Evolutionary conservation across 1,140 invertebrate genomes (phyloP), one percentile per base, ranked within the genome.

Genomic region (Calephelis virginiensis): DNA sequence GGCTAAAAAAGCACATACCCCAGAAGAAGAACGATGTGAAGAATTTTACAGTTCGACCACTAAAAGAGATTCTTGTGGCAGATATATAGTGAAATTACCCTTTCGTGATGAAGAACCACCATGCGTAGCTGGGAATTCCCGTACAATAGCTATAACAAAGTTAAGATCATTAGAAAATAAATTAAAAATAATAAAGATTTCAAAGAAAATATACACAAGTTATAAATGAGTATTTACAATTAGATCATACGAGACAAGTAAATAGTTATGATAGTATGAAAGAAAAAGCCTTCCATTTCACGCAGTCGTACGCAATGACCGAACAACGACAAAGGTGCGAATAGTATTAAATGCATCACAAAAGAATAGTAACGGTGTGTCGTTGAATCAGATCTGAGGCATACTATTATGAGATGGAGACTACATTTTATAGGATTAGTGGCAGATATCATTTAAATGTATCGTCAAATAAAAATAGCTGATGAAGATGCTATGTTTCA

Each of bases 361-460:
- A 17, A 63, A 64, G 38, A 50, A 46, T 14, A 48, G 11, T 7
- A 71, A 74, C 37, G 60, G 60, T 13, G 37, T 65, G 10, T 73
- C 71, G 11, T 10, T 75, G 8, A 75, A 73, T 50, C 28, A 28
- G 28, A 28, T 28, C 28, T 28, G 28, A 28, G 28, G 28, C 28
- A 28, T 28, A 28, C 28, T 28, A 28, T 28, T 28, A 28, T 28
- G 28, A 28, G 28, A 28, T 28, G 28, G 28, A 89, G 61, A 73
- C 77, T 46, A 28, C 74, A 88, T 73, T 38, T 17, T 53, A 75
- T 69, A 61, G 28, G 28, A 7, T 43, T 43, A 5, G 37, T 38
- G 7, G 59, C 59, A 12, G 59, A 61, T 37, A 82, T 91, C 4
- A 70, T 76, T 48, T 88, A 89, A 66, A 91, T 91, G 82, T 91